These are phyloP conservation scores for Cranoglanis bouderius DNA, from an alignment of 2,113 vertebrate genomes.

Conservation along the genomic window DNA sequence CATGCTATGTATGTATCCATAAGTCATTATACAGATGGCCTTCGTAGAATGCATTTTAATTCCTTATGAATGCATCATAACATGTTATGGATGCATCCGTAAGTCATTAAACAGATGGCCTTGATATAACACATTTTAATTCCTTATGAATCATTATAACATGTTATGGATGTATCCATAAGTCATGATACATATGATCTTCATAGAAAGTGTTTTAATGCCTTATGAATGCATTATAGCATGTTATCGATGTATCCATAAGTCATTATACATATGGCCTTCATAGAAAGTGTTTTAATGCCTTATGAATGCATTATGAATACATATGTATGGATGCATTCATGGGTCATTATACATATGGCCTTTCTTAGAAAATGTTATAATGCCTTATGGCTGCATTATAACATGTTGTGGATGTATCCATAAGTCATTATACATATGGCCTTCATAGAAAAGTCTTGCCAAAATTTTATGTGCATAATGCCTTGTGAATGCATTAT, in stretches of 20 bases:
- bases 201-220: background rate
- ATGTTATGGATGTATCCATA: background rate
- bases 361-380: background rate
- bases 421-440: background rate
- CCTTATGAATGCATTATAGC: background rate
- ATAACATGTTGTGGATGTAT: background rate
- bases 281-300: background rate
- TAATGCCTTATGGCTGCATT: background rate
- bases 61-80: background rate
- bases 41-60: background rate
- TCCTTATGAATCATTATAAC: background rate
- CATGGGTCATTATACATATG: background rate
- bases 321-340: background rate
- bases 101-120: background rate
- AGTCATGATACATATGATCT: rapidly evolving
- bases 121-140: background rate
- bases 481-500: background rate
- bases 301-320: background rate
- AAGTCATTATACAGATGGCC: background rate
- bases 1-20: background rate
- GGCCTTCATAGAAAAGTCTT: background rate
- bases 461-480: no score
- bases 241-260: background rate
- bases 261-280: background rate
- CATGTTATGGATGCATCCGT: background rate